These are phyloP conservation scores for Calameuta filiformis DNA, from an alignment of 2,888 invertebrate species.

Conservation along the genomic window DNA sequence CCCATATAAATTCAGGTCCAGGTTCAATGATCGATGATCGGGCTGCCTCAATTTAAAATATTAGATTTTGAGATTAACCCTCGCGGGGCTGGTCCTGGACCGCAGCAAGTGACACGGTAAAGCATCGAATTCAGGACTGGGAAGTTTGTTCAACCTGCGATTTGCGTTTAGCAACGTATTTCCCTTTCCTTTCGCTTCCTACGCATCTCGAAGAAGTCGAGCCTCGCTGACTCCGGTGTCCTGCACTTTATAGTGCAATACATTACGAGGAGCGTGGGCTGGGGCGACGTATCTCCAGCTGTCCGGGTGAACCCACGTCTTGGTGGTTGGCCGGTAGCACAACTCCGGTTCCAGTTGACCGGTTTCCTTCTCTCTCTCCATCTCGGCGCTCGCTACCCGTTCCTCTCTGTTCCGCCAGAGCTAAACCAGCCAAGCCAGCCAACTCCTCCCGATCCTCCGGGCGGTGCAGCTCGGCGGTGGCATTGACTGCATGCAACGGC, in stretches of 20 bases:
- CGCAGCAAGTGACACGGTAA: no score
- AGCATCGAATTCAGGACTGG: background rate
- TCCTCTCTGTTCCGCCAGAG: background rate
- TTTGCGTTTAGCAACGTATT: constrained; percentile 32
- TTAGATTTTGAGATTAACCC: background rate
- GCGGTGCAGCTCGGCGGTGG: constrained; percentile 34
- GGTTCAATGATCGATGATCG: background rate
- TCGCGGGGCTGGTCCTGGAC: background rate
- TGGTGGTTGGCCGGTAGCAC: constrained; percentile 43
- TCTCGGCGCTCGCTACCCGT: background rate
- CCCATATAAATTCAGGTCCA: background rate
- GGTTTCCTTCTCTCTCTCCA: constrained; percentile 29
- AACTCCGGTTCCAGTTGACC: constrained; percentile 53
- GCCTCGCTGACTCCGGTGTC: constrained; percentile 32
- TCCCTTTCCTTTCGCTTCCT: constrained; percentile 52
- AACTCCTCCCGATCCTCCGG: background rate
- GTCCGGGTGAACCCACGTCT: constrained; percentile 50
- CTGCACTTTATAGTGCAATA: constrained; percentile 53
- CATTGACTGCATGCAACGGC: constrained; percentile 50
- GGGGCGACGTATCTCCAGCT: constrained; percentile 47
- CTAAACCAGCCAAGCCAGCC: background rate
- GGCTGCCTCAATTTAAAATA: background rate
- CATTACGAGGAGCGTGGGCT: constrained; percentile 45
- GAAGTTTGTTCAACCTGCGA: constrained; percentile 42
- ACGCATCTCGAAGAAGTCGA: constrained; percentile 41